Evolutionary conservation across 1,140 invertebrate species (phyloP).

Genomic region (Microplitis mediator): DNA sequence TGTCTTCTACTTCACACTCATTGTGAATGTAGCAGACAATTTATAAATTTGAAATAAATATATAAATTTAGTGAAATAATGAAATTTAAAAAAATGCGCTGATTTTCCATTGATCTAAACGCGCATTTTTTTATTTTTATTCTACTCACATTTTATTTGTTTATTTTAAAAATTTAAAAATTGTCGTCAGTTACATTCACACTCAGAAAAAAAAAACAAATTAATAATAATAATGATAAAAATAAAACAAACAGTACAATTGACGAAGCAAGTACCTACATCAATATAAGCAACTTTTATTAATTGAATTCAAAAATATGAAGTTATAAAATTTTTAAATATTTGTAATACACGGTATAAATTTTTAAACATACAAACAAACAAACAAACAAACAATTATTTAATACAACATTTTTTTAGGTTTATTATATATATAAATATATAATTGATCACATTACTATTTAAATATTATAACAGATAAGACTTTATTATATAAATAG

Average conservation of each 20-base stretch:
- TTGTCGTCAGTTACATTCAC: no score
- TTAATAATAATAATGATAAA: constrained; percentile 17
- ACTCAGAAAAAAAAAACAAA: no score
- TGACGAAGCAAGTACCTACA: constrained; percentile 44
- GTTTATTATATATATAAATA: constrained; percentile 58
- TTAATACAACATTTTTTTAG: constrained; percentile 59
- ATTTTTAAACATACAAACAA: constrained; percentile 41
- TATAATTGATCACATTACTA: constrained; percentile 57
- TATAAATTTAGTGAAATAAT: no score
- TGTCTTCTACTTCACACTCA: no score
- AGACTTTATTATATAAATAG: constrained; percentile 60
- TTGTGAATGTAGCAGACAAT: no score
- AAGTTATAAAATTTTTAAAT: constrained; percentile 41
- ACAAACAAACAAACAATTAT: constrained; percentile 42
- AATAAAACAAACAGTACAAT: constrained; percentile 39
- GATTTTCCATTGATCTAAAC: no score
- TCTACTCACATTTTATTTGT: no score
- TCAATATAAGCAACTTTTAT: background rate
- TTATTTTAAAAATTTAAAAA: no score
- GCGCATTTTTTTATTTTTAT: no score
- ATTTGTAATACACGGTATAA: constrained; percentile 40
- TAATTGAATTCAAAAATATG: constrained; percentile 49
- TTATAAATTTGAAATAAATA: no score
- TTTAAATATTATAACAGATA: constrained; percentile 58
- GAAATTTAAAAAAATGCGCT: no score